These are phyloP conservation scores for Rhopalosiphum padi DNA, from an alignment of 1,140 invertebrate species.

Conservation along the genomic window DNA sequence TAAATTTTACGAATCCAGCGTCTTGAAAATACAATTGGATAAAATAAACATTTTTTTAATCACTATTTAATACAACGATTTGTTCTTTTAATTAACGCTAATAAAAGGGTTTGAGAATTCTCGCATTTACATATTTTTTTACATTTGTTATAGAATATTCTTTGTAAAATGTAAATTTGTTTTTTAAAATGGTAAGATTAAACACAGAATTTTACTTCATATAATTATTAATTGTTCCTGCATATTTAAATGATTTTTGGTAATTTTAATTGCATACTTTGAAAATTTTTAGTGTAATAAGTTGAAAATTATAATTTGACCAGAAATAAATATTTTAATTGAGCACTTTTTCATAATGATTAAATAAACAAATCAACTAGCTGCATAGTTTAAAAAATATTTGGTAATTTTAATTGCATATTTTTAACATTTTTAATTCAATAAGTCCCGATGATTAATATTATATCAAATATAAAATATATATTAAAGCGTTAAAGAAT, in stretches of 20 bases:
- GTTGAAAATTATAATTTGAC: too few species aligned
- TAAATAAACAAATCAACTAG: neutral
- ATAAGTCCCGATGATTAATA: neutral
- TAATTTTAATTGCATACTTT: neutral
- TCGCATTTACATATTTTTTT: too few species aligned
- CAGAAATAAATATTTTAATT: too few species aligned
- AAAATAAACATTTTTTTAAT: too few species aligned
- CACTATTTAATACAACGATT: too few species aligned
- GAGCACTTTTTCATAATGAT: neutral
- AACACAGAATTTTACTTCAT: neutral
- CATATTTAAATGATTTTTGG: neutral
- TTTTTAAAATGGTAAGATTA: neutral
- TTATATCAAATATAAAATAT: neutral
- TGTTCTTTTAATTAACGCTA: too few species aligned
- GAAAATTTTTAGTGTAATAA: neutral
- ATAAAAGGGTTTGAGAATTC: too few species aligned
- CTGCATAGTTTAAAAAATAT: too few species aligned
- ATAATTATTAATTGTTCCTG: neutral
- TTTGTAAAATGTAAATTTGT: neutral
- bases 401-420: too few species aligned
- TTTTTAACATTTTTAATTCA: neutral
- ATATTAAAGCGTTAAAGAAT: neutral
- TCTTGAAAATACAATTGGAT: too few species aligned
- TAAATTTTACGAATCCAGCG: neutral
- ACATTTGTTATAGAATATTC: neutral